Base-by-base conservation (phyloP, 1,140 invertebrate genomes). In the Pseudomyrmex dendroicus region DNA sequence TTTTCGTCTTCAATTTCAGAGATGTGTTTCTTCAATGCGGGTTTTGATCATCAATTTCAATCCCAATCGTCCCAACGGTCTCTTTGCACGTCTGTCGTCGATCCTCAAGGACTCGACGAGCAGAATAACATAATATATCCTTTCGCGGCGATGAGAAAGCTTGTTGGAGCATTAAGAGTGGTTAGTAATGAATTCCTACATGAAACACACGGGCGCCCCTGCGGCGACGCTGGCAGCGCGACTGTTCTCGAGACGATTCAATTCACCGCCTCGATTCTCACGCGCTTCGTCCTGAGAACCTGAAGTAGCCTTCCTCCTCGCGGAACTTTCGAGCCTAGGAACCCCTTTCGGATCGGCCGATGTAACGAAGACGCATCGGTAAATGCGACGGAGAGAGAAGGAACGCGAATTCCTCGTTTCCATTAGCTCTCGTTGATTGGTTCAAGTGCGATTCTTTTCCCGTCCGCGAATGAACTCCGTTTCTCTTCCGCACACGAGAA, bases 231-330 rank as follows among this genome's bases (percentile, higher is more conserved):
- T n/a, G n/a, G 13, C 57, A 56, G 64, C 59, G 46, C 85, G 74
- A 87, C 35, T 68, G 63, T 54, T 77, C 44, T 84, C 73, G 70
- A 59, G 52, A 52, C 68, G 70, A 88, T 84, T 80, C 78, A 84
- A 88, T 88, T 87, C 78, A 78, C 52, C 87, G 68, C 63, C 64
- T 88, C 73, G 80, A 88, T 89, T 89, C 88, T 89, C 88, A 89
- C 87, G 87, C 77, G 64, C 10, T 78, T 72, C 50, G 59, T 68
- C 62, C 54, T 56, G 57, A 70, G 83, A 80, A 85, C 46, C 57
- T 89, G 62, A 66, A 89, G 86, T 89, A 74, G 87, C 80, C 59
- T 82, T 77, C 84, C 46, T 84, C 64, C 52, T 88, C 73, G 83
- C 73, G 70, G 76, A 72, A 84, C 82, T 86, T 85, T 87, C 80